Conservation (phyloP, 2,888 invertebrate genomes). For the Abrostola triplasia region DNA sequence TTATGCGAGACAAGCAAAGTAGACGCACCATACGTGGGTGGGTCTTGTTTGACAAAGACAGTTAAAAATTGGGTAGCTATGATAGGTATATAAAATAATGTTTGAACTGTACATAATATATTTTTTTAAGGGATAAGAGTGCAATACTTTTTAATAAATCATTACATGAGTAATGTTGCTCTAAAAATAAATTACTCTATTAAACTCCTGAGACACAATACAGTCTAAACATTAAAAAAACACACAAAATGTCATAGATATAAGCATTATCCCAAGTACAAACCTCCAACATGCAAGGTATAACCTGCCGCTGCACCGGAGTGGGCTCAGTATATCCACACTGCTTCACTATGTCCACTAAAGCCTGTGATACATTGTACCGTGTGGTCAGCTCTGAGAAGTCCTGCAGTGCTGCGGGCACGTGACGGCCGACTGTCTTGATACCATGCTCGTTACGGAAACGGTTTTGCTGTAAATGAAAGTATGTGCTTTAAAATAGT, state of each 20-base stretch:
- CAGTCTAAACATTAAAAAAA: too few relatives aligned
- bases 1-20: too few relatives aligned
- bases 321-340: conserved; percentile 94
- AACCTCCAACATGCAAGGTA: conserved; percentile 95
- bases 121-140: neutral
- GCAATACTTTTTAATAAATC: conserved; percentile 12
- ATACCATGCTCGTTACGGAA: conserved; percentile 93
- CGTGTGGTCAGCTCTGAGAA: conserved; percentile 90
- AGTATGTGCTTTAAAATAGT: neutral
- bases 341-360: conserved; percentile 91
- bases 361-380: conserved; percentile 87
- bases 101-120: neutral
- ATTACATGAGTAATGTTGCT: too few relatives aligned
- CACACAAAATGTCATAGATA: too few relatives aligned
- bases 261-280: conserved; percentile 29
- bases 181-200: too few relatives aligned
- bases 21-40: too few relatives aligned
- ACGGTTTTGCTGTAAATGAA: conserved; percentile 89
- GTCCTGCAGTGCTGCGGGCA: conserved; percentile 92
- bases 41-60: too few relatives aligned
- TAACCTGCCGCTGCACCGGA: conserved; percentile 97
- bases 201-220: too few relatives aligned
- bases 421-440: conserved; percentile 92
- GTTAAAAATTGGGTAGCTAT: too few relatives aligned
- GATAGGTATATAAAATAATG: too few relatives aligned